Evolutionary conservation across 2,797 vertebrate genomes (phyloP).

Genomic region (Morelia viridis): DNA sequence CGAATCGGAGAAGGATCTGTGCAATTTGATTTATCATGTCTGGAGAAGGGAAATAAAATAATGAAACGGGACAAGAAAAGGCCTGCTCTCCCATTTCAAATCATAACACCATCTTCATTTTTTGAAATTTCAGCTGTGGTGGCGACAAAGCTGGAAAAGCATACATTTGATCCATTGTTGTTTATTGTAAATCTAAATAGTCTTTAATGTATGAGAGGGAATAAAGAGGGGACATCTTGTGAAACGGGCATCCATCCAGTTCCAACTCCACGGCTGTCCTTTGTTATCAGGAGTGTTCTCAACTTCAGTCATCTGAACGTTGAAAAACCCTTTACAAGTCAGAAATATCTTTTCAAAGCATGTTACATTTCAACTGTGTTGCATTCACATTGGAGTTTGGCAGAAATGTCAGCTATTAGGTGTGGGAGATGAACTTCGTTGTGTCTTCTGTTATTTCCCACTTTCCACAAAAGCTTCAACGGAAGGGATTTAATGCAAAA

Average conservation of each 20-base stretch:
- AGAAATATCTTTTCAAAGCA: conserved; percentile 12
- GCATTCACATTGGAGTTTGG: conserved; percentile 12
- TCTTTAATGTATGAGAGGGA: background rate
- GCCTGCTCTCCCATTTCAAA: background rate
- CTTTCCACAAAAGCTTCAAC: background rate
- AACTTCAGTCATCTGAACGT: background rate
- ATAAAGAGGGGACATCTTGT: background rate
- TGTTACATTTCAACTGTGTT: background rate
- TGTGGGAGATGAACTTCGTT: background rate
- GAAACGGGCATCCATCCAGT: rapidly evolving
- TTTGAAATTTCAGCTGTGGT: rapidly evolving
- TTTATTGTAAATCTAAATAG: background rate
- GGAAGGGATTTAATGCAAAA: background rate
- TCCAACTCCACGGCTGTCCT: background rate
- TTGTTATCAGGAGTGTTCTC: background rate
- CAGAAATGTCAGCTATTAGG: background rate
- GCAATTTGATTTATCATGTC: rapidly evolving
- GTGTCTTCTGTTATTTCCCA: no score
- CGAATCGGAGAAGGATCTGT: background rate
- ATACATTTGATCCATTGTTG: background rate
- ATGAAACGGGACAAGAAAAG: background rate
- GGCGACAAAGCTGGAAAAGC: background rate
- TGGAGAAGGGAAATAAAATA: background rate
- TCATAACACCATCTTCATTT: background rate
- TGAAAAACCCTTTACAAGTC: conserved; percentile 17